Evolutionary conservation across 2,888 invertebrate species (phyloP), one percentile per base, ranked within the genome.

Genomic region (Athetis lepigone): DNA sequence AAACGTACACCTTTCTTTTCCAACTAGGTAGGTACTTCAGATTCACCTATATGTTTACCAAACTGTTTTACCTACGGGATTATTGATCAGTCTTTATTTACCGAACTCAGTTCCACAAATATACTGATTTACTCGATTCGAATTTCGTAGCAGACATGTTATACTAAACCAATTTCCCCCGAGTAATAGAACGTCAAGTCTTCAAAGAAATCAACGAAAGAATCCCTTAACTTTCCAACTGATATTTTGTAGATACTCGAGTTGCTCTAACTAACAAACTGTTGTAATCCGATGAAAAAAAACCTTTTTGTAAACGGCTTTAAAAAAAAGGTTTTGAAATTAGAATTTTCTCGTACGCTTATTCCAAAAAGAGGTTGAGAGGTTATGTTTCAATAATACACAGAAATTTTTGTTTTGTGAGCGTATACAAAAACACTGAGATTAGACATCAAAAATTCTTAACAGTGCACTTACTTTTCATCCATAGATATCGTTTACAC

Each of bases 161-260:
- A 51, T 58, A 57, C 60, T 62, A 75, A 79, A 78, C 68, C 74
- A 79, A 83, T 80, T 77, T 83, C 81, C 77, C 79, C 46, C 29
- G 62, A 66, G 75, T 75, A 80, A 81, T 78, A 68, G 74, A 63
- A 79, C 67, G 60, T 61, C 75, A 66, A 79, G 45, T 56, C 72
- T 58, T 66, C 69, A 74, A 82, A 80, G 77, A 76, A 80, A 83
- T 75, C 74, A 59, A 61, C 56, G 64, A 57, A 70, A 69, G 61
- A 59, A 65, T 66, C 67, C 73, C 63, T 50, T 57, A 77, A 78
- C 54, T 80, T 78, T 67, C 23, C 11, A 36, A 57, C 42, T 59
- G 37, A 29, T 59, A 51, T 73, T 64, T 67, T 67, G 50, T 68
- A 58, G 59, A 42, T 40, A 39, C 46, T 59, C 45, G 51, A 64